Conservation (phyloP, 2,888 invertebrate genomes). For the Drosophila subquinaria region DNA sequence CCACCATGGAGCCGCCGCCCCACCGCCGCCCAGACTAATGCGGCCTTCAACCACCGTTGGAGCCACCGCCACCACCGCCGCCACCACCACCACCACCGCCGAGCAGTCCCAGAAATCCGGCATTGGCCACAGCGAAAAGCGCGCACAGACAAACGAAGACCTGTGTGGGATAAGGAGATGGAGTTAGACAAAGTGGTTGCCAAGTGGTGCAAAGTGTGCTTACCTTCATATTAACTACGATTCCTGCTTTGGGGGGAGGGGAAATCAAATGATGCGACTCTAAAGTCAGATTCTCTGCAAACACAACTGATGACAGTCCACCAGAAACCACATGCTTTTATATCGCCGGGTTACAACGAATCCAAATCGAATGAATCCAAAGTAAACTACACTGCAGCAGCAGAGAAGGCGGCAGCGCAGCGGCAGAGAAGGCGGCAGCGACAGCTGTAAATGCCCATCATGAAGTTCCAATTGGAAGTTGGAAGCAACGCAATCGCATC, state of each 20-base stretch:
- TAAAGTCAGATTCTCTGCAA: slow-evolving; percentile 47
- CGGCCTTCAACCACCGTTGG: slow-evolving; percentile 52
- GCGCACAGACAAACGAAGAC: slow-evolving; percentile 78
- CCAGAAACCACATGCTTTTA: slow-evolving; percentile 63
- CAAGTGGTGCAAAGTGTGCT: slow-evolving; percentile 16
- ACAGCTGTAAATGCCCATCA: slow-evolving; percentile 43
- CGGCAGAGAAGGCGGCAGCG: slow-evolving; percentile 1
- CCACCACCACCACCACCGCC: slow-evolving; percentile 62
- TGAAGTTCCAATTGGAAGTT: slow-evolving; percentile 40
- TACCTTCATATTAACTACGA: slow-evolving; percentile 74
- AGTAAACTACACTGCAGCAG: neutral
- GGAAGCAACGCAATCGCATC: slow-evolving; percentile 52
- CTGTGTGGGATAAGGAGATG: slow-evolving; percentile 33
- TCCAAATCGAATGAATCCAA: neutral
- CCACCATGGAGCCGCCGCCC: slow-evolving; percentile 24
- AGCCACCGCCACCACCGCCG: slow-evolving; percentile 37
- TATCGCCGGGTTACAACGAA: slow-evolving; percentile 49
- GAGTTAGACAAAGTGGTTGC: neutral
- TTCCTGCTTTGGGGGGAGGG: slow-evolving; percentile 36
- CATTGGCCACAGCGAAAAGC: slow-evolving; percentile 75
- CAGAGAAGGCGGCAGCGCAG: slow-evolving; percentile 1
- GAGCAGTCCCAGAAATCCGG: slow-evolving; percentile 71
- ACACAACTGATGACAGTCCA: slow-evolving; percentile 70
- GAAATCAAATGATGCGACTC: slow-evolving; percentile 33
- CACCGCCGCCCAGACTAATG: slow-evolving; percentile 52